These are phyloP conservation scores for Noctilio leporinus DNA, from an alignment of 2,113 vertebrate genomes.

Conservation along the genomic window DNA sequence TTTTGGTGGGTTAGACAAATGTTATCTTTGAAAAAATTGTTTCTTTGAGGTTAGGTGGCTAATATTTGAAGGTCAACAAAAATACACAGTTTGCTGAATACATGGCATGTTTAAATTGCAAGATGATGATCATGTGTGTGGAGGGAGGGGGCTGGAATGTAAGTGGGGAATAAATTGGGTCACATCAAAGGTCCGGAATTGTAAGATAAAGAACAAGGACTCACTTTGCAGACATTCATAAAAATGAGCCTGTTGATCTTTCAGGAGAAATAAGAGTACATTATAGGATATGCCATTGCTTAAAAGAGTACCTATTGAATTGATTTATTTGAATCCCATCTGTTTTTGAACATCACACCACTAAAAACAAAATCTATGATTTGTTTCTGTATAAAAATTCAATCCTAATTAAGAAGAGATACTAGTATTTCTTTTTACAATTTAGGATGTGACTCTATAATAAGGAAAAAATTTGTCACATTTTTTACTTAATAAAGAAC, in stretches of 20 bases:
- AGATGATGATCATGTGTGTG: not conserved
- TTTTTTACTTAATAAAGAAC: not conserved
- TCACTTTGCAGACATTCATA: not conserved
- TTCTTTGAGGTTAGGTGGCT: not conserved
- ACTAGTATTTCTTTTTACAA: not conserved
- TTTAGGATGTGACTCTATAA: not conserved
- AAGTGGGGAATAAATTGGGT: not conserved
- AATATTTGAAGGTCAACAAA: not conserved
- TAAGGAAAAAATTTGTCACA: not conserved
- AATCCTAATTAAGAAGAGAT: not conserved
- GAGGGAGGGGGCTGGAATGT: not conserved
- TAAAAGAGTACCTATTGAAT: not conserved
- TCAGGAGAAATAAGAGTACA: not conserved
- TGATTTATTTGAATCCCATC: not conserved
- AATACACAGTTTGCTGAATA: not conserved
- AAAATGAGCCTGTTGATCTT: not conserved
- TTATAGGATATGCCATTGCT: not conserved
- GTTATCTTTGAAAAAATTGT: not conserved
- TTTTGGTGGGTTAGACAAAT: not conserved
- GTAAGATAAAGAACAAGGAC: not conserved
- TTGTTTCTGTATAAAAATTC: not conserved
- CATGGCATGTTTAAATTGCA: not conserved
- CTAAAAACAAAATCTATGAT: not conserved
- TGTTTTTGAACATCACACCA: not conserved
- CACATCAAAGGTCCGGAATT: not conserved